phyloP scores from a whole-genome alignment of 2,888 invertebrate species.

The Microplitis deprimator region DNA sequence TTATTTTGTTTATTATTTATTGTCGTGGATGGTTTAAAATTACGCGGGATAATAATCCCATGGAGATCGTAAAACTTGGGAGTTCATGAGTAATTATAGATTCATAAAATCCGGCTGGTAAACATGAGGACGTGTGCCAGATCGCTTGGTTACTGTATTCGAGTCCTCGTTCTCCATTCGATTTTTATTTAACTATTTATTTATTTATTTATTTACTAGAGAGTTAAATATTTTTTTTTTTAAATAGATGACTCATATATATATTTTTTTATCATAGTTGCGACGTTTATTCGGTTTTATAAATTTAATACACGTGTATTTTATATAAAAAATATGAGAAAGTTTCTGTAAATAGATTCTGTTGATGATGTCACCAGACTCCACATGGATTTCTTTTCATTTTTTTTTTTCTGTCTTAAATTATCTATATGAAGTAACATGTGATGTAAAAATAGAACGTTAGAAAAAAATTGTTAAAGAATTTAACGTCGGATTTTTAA shows the following conservation, averaged over 20 bases:
- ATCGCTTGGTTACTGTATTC: not conserved
- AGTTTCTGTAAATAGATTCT: not conserved
- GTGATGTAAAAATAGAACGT: not conserved
- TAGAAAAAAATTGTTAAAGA: not conserved
- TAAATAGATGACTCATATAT: not conserved
- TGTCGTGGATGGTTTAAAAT: no score
- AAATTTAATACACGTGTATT: not conserved
- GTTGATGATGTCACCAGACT: slow-evolving; percentile 18
- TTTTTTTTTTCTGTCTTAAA: not conserved
- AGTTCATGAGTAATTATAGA: slow-evolving; percentile 35
- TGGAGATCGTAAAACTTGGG: slow-evolving; percentile 37
- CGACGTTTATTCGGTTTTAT: not conserved
- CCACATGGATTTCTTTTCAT: not conserved
- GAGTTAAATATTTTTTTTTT: not conserved
- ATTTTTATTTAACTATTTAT: slow-evolving; percentile 22
- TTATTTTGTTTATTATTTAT: no score
- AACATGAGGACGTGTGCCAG: slow-evolving; percentile 34
- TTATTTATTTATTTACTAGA: not conserved
- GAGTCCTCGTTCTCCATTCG: slow-evolving; percentile 35
- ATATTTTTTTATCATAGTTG: no score
- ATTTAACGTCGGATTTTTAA: not conserved
- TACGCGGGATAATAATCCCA: slow-evolving; percentile 9
- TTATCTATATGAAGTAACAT: not conserved
- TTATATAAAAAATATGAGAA: not conserved
- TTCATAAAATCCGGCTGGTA: slow-evolving; percentile 26